Evolutionary conservation across 2,113 vertebrate species (phyloP).

Genomic region (Vulpes lagopus): DNA sequence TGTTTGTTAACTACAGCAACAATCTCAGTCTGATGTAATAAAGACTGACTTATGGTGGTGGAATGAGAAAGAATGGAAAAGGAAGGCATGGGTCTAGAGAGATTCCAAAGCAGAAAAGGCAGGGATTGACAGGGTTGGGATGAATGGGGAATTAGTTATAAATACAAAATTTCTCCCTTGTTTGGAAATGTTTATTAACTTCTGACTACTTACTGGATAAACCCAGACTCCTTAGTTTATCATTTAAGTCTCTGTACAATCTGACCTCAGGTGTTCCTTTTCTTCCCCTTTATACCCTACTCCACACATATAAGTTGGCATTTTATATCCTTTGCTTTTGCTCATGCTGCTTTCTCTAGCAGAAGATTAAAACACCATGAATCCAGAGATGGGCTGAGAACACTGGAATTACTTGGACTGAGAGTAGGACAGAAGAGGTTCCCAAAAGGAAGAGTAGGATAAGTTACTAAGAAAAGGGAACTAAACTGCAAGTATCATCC

Average conservation of each 20-base stretch:
- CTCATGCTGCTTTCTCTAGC: not conserved
- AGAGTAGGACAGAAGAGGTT: not conserved
- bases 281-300: not conserved
- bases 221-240: not conserved
- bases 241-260: slow-evolving; percentile 22
- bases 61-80: slow-evolving; percentile 48
- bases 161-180: not conserved
- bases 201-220: not conserved
- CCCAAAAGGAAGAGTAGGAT: slow-evolving; percentile 26
- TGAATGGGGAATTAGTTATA: slow-evolving; percentile 42
- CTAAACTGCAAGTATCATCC: slow-evolving; percentile 5
- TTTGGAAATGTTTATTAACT: slow-evolving; percentile 55
- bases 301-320: not conserved
- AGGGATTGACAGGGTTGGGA: not conserved
- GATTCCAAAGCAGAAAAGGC: slow-evolving; percentile 31
- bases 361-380: not conserved
- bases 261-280: not conserved
- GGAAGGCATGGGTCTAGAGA: slow-evolving; percentile 4
- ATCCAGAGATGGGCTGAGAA: not conserved
- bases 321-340: not conserved
- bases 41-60: not conserved
- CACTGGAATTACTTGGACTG: not conserved
- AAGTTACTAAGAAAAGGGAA: not conserved
- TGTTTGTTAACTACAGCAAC: not conserved
- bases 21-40: slow-evolving; percentile 37